Percentiles rank a stretch among this genome's conserved stretches.
These are phyloP conservation scores for Myiotriccus ornatus DNA, from an alignment of 2,797 vertebrate genomes.

Conservation along the genomic window DNA sequence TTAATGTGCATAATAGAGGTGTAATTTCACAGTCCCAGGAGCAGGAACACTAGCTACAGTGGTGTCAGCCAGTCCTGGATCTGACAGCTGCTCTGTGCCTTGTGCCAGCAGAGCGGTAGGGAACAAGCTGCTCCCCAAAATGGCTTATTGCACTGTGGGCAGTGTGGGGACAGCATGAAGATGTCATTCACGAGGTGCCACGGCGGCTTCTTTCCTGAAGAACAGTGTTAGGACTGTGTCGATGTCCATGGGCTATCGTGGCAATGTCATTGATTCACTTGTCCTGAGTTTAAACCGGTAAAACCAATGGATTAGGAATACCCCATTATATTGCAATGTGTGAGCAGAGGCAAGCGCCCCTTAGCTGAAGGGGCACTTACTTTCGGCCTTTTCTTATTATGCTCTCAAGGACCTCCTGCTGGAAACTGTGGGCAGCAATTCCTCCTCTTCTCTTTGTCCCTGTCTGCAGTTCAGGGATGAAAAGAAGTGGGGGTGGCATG, in stretches of 20 bases:
- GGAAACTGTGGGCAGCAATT: not conserved
- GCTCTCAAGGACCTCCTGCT: not conserved
- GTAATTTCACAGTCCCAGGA: not conserved
- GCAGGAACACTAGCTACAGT: accelerated
- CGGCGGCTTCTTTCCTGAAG: not conserved
- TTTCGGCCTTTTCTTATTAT: not conserved
- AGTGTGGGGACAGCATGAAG: not conserved
- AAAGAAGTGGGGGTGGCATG: accelerated
- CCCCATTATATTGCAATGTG: not conserved
- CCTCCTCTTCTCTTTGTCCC: not conserved
- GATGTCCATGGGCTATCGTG: not conserved
- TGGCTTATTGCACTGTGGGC: not conserved
- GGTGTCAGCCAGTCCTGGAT: not conserved
- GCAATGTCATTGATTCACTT: not conserved
- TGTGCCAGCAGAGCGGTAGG: not conserved
- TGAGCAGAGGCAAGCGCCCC: not conserved
- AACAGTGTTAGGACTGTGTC: not conserved
- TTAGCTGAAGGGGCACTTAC: not conserved
- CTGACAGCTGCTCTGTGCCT: accelerated
- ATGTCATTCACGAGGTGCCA: not conserved
- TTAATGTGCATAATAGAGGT: not conserved
- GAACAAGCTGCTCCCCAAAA: not conserved
- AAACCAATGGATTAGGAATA: not conserved
- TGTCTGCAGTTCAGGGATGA: not conserved
- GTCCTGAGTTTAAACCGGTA: not conserved